A percentile compares a stretch with the other conserved stretches of the same genome.
These are phyloP conservation scores for Helicoverpa zea DNA, from an alignment of 1,140 invertebrate species.

Conservation along the genomic window DNA sequence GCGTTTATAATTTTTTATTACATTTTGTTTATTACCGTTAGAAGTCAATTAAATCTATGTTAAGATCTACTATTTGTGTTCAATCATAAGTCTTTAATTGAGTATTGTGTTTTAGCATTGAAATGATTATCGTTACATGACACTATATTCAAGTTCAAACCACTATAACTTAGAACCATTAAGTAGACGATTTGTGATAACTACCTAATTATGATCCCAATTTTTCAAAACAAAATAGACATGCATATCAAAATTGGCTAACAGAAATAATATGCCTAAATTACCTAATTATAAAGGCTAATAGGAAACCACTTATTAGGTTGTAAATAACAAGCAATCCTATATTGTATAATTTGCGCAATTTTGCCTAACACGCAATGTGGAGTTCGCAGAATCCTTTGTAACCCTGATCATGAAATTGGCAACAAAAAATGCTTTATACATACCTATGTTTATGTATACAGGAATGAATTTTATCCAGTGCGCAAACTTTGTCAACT, in stretches of 20 bases:
- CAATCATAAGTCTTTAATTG: too few relatives aligned
- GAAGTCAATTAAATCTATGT: too few relatives aligned
- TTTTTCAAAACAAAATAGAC: background rate
- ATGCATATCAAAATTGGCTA: background rate
- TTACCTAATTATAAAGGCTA: background rate
- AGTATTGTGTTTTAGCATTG: too few relatives aligned
- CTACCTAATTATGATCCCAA: background rate
- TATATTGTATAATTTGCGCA: background rate
- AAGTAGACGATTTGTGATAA: background rate
- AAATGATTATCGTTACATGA: too few relatives aligned
- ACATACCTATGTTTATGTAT: background rate
- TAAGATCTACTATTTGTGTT: too few relatives aligned
- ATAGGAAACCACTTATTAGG: constrained; percentile 18
- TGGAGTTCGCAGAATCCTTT: background rate
- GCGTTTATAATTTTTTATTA: too few relatives aligned
- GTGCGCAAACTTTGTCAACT: too few relatives aligned
- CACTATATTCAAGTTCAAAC: too few relatives aligned
- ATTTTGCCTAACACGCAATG: constrained; percentile 11
- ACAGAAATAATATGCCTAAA: constrained; percentile 23
- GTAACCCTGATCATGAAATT: constrained; percentile 8
- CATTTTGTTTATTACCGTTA: too few relatives aligned
- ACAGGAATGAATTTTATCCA: too few relatives aligned
- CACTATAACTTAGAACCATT: too few relatives aligned
- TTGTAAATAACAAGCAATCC: background rate
- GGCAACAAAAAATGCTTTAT: background rate